A percentile compares a stretch with the other conserved stretches of the same genome.
phyloP scores from a whole-genome alignment of 2,113 vertebrate genomes.

The Ondatra zibethicus region DNA sequence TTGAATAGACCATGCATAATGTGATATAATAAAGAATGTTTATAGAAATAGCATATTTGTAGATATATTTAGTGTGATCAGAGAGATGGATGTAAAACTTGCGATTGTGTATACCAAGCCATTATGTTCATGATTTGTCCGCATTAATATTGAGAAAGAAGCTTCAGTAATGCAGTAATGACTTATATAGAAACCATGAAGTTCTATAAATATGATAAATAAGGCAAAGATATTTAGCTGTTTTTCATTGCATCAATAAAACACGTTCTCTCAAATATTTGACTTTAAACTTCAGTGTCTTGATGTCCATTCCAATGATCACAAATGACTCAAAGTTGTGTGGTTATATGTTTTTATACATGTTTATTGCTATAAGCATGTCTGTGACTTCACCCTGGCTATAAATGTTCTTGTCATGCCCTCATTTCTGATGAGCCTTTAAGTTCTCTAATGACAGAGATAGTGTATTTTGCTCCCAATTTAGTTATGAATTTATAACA shows the following conservation, averaged over 20 bases:
- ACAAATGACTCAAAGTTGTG: neutral
- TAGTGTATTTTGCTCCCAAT: neutral
- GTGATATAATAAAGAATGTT: neutral
- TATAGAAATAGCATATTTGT: neutral
- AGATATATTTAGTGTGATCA: conserved; percentile 1
- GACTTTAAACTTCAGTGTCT: neutral
- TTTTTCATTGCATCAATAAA: neutral
- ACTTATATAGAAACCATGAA: neutral
- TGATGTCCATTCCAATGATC: accelerated
- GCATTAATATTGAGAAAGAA: neutral
- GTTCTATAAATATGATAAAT: neutral
- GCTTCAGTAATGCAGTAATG: neutral
- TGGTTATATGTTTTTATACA: neutral
- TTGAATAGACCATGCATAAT: neutral
- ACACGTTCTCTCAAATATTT: neutral
- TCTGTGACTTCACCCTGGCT: neutral
- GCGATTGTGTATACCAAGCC: neutral
- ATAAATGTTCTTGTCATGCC: neutral
- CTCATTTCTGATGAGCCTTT: neutral
- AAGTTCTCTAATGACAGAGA: neutral
- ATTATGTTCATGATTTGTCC: neutral
- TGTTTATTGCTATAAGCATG: neutral
- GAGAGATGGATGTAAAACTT: neutral
- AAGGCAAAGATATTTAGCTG: neutral
- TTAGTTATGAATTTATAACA: neutral